Base-by-base conservation (phyloP, 2,888 invertebrate species). In the Drosophila anomalata region DNA sequence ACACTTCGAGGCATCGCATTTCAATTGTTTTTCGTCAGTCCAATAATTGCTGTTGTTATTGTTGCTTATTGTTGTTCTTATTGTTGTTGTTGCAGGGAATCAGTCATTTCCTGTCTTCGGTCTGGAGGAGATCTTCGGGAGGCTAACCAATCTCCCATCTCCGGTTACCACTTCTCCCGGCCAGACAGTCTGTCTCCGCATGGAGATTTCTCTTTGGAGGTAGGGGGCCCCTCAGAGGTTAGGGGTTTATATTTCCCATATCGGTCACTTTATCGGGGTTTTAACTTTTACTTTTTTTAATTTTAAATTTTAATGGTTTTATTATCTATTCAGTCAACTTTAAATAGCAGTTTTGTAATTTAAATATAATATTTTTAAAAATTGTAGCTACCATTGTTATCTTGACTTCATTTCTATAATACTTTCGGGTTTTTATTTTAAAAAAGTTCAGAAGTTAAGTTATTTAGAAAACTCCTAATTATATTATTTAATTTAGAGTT, bases 111-210 rank as follows among this genome's bases (percentile, higher is more conserved):
- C 84, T 85, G 85, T 63, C 48, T 48, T 44, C 54, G 22, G 41
- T 31, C 52, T 26, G 12, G 12, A 12, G 41, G 4, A 44, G 44
- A 44, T 22, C 22, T 24, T 2, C 1, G 26, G 11, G 8, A 7
- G 59, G 42, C 5, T 33, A n/a, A 33, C 33, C 33, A 33, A 33
- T 33, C 36, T 14, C 36, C 36, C 59, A 55, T 72, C 72, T 73
- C 73, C 51, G 4, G 51, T 74, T 70, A 55, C 69, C 33, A 9
- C 44, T 67, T 62, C 61, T 50, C 44, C 69, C 62, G 60, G 54
- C 77, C 79, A 89, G 89, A 89, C 89, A 88, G 76, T 78, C 73
- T 85, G 89, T 87, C 88, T 82, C 84, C 88, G 78, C 48, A 75
- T 75, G 75, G 54, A 44, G 22, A n/a, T 20, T 29, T 29, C 24